These are phyloP conservation scores for Pristiophorus japonicus DNA, from an alignment of 2,113 vertebrate species.

Conservation along the genomic window DNA sequence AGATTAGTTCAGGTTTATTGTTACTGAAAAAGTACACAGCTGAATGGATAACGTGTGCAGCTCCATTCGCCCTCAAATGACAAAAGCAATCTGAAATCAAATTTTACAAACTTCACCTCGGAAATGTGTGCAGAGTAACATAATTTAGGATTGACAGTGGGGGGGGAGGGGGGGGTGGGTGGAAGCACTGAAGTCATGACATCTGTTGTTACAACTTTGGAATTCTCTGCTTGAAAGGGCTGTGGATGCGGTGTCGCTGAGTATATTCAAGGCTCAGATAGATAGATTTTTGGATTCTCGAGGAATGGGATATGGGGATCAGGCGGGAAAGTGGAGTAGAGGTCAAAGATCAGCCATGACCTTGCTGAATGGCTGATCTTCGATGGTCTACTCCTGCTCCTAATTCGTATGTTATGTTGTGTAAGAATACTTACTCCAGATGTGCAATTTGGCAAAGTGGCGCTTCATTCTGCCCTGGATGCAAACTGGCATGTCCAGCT, in stretches of 20 bases:
- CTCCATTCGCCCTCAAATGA: not conserved
- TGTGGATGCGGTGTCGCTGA: too few relatives aligned
- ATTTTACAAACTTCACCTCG: not conserved
- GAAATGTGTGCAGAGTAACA: not conserved
- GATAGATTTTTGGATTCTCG: too few relatives aligned
- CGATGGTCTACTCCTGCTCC: too few relatives aligned
- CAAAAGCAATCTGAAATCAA: not conserved
- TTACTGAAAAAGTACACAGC: not conserved
- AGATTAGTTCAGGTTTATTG: not conserved
- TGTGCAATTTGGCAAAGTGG: not conserved
- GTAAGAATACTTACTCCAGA: not conserved
- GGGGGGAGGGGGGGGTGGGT: too few relatives aligned
- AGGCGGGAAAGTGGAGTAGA: too few relatives aligned
- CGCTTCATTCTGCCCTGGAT: not conserved
- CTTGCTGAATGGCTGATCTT: too few relatives aligned
- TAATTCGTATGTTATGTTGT: too few relatives aligned
- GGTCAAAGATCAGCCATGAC: too few relatives aligned
- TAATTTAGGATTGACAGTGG: not conserved
- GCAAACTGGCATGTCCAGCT: not conserved
- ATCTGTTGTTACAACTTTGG: not conserved
- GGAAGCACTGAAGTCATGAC: not conserved
- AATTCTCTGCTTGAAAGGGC: too few relatives aligned
- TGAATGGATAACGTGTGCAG: not conserved
- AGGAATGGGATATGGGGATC: too few relatives aligned
- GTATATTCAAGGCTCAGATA: too few relatives aligned